Evolutionary conservation across 2,888 invertebrate species (phyloP), one percentile per base, ranked within the genome.

Genomic region (Rotaria sp.): DNA sequence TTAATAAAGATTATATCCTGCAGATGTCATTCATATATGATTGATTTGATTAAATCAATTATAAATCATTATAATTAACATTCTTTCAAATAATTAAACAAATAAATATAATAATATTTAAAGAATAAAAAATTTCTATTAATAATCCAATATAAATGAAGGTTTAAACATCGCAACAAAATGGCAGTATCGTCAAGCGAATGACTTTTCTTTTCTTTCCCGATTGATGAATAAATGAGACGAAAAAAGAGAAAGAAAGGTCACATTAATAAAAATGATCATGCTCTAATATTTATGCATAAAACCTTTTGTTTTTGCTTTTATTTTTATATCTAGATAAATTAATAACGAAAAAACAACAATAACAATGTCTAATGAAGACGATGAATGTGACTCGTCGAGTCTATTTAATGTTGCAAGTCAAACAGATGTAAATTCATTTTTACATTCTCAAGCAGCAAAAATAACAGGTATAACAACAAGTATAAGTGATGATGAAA

Each of bases 151-250:
- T n/a, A 15, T 67, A 21, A 30, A 67, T 67, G 67, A 35, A 67
- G 67, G 67, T 67, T 67, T 35, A 67, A 13, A 38, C 67, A 67
- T 67, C 67, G 13, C 67, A 67, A 67, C 67, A 67, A 67, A 21
- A 67, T 67, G 67, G 67, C 21, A 35, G 30, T 24, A 52, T 52
- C 67, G 67, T 67, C 67, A 67, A 67, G 67, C 67, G 67, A 67
- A 67, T 67, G 67, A 67, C 67, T 67, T 67, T 67, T 67, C 67
- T 67, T 67, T 67, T 67, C 67, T 67, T 67, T 21, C 67, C 30
- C 67, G 67, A 67, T 67, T 67, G 35, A 67, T 67, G 67, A 67
- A 67, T 67, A 67, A 67, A 67, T 67, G 67, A 38, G 67, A 67
- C 35, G 67, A 67, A 67, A 67, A 50, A 11, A 67, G 35, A 67